phyloP scores from a whole-genome alignment of 1,140 invertebrate species.

The Bombus cullumanus region DNA sequence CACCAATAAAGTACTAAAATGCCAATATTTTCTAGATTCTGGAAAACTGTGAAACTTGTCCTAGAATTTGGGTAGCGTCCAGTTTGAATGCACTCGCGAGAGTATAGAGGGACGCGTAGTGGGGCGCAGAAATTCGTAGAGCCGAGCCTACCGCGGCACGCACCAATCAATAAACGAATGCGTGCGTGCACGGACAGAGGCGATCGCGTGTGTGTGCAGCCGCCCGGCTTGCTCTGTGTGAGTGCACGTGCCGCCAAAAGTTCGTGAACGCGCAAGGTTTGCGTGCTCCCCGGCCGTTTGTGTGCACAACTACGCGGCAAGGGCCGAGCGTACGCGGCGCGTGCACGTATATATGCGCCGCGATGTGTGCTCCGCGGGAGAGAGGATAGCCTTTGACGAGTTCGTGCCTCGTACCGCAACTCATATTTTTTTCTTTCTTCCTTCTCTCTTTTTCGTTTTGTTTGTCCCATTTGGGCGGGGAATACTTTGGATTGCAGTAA shows the following conservation, averaged over 20 bases:
- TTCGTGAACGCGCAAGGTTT: slow-evolving; percentile 59
- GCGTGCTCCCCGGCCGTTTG: slow-evolving; percentile 48
- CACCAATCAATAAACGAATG: slow-evolving; percentile 71
- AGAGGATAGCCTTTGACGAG: slow-evolving; percentile 23
- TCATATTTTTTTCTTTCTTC: slow-evolving; percentile 6
- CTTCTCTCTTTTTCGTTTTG: neutral
- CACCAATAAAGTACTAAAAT: neutral
- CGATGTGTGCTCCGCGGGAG: slow-evolving; percentile 8
- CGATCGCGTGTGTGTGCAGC: slow-evolving; percentile 43
- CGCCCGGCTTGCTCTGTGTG: slow-evolving; percentile 47
- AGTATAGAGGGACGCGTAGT: neutral
- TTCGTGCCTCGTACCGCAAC: slow-evolving; percentile 35
- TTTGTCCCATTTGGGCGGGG: neutral
- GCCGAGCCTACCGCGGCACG: slow-evolving; percentile 58
- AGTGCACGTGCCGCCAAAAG: slow-evolving; percentile 73
- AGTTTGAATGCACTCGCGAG: neutral
- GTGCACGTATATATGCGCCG: slow-evolving; percentile 26
- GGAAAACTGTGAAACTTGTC: neutral
- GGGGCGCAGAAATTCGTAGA: slow-evolving; percentile 51
- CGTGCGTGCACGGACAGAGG: slow-evolving; percentile 59
- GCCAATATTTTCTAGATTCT: neutral
- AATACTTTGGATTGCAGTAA: neutral
- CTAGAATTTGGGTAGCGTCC: neutral
- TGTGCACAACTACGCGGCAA: slow-evolving; percentile 27
- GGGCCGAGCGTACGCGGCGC: slow-evolving; percentile 44